phyloP scores from a whole-genome alignment of 2,113 vertebrate species.

The Asarcornis scutulata region DNA sequence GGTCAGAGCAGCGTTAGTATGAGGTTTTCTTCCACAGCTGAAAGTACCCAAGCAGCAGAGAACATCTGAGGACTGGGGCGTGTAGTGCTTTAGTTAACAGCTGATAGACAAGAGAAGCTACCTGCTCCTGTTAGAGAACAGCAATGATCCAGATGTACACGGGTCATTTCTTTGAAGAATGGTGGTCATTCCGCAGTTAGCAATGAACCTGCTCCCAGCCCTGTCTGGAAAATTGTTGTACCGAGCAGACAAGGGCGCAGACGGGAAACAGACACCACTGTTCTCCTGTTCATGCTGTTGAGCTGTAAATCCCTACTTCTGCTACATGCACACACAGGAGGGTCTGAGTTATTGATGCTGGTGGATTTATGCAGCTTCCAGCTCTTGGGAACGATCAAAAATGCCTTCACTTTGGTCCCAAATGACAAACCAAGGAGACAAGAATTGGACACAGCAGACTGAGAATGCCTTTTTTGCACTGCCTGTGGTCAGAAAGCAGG shows the following conservation, averaged over 20 bases:
- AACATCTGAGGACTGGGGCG: not conserved
- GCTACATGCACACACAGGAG: too few relatives aligned
- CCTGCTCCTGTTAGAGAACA: not conserved
- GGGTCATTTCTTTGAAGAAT: not conserved
- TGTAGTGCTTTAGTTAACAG: not conserved
- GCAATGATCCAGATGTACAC: not conserved
- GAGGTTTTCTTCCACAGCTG: not conserved
- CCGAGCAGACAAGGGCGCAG: not conserved
- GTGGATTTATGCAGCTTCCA: not conserved
- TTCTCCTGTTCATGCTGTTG: not conserved
- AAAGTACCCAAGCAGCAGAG: not conserved
- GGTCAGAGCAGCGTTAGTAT: not conserved
- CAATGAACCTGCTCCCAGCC: not conserved
- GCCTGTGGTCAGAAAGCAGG: not conserved
- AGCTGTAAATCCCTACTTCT: not conserved
- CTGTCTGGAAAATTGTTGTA: not conserved
- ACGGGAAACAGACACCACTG: not conserved
- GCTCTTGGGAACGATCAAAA: not conserved
- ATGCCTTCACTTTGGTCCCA: not conserved
- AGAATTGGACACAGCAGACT: not conserved
- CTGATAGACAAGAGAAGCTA: not conserved
- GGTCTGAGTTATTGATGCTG: not conserved
- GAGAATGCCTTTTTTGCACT: not conserved
- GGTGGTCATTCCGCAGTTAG: not conserved
- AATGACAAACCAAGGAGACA: not conserved